These are phyloP conservation scores for Andrena camellia DNA, from an alignment of 2,888 invertebrate genomes.

Conservation along the genomic window DNA sequence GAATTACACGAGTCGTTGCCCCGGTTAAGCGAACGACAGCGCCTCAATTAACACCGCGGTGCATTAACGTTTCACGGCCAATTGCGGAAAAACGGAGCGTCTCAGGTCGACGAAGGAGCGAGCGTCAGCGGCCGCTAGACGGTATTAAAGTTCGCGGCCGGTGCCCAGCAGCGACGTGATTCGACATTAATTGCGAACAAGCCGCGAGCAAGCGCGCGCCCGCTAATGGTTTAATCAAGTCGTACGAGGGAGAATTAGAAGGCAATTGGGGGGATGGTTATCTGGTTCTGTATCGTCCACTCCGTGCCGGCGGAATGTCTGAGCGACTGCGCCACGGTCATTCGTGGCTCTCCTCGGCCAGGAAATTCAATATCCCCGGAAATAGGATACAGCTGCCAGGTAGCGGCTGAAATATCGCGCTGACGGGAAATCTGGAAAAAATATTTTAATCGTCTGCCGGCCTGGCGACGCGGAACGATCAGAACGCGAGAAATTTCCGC, in stretches of 20 bases:
- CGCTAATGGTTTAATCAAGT: conserved; percentile 74
- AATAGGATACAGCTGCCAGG: conserved; percentile 16
- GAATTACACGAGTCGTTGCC: not conserved
- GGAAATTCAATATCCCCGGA: conserved; percentile 49
- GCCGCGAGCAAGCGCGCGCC: conserved; percentile 46
- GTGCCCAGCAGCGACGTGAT: not conserved
- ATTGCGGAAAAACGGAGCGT: not conserved
- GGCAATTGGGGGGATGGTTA: conserved; percentile 39
- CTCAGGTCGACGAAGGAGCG: not conserved
- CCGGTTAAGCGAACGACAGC: not conserved
- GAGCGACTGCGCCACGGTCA: not conserved
- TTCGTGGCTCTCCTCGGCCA: not conserved
- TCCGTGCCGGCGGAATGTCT: not conserved
- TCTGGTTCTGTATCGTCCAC: conserved; percentile 41
- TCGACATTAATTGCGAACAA: conserved; percentile 59
- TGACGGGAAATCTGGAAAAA: not conserved
- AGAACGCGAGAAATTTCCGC: conserved; percentile 11
- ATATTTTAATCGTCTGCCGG: conserved; percentile 1
- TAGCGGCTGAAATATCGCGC: not conserved
- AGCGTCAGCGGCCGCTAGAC: not conserved
- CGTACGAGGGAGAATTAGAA: conserved; percentile 57
- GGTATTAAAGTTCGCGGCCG: conserved; percentile 13
- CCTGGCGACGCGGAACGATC: not conserved
- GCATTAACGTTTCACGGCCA: not conserved
- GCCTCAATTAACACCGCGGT: not conserved